Base-by-base conservation (phyloP, 1,140 invertebrate genomes). In the Xylocopa sonorina region DNA sequence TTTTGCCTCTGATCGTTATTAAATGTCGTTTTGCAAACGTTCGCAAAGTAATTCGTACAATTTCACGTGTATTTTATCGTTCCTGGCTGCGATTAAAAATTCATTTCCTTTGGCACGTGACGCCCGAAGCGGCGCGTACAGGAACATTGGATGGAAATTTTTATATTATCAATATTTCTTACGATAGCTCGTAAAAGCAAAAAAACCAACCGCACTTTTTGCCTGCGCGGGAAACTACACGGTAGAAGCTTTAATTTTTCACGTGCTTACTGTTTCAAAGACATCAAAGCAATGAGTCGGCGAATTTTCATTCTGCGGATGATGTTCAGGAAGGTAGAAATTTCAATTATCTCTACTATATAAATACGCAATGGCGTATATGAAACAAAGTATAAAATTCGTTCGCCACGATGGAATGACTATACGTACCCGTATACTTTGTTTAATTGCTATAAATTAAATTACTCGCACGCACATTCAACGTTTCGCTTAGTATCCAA, bases 1-100 rank as follows among this genome's bases (percentile, higher is more conserved):
- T 57, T 34, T 34, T 72, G 41, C 29, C 38, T 32, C 27, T 50
- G 18, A 48, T 14, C 38, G 73, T 68, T 57, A 76, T 76, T 67
- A 32, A 75, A 76, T 57, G 57, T 34, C n/a, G 21, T 55, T 3
- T 24, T 12, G n/a, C 14, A n/a, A n/a, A 34, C 32, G 34, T 63
- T 64, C 43, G 41, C 18, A 14, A 43, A n/a, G 24, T 24, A 27
- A 29, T 21, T 38, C 27, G 3, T 9, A 16, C 5, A 9, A 16
- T 64, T 27, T 9, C 50, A 9, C 9, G 12, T 21, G 3, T 41
- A 3, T 75, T 66, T 24, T 34, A 34, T 27, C 34, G 34, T 32
- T 46, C 16, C 16, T n/a, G 3, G 7, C 14, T 12, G 7, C 27
- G 29, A 43, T 66, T 75, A 58, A 58, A 69, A 27, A 48, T 57